Evolutionary conservation across 2,888 invertebrate genomes (phyloP).

Genomic region (Palloptera scutellata): DNA sequence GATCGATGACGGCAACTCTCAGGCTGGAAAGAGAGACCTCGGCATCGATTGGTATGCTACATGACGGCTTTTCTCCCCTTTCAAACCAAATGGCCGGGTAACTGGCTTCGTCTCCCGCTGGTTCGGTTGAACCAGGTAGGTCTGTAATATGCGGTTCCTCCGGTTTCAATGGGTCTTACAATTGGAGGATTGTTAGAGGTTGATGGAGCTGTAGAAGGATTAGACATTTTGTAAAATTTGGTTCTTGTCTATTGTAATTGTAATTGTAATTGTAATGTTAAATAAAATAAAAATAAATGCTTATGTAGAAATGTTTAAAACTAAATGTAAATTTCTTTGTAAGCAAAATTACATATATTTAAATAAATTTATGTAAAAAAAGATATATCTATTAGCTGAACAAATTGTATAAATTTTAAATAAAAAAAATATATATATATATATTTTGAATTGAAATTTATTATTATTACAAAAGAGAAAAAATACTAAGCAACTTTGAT

Average conservation of each 20-base stretch:
- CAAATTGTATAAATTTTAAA: conserved; percentile 11
- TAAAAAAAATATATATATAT: conserved; percentile 6
- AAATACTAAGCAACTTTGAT: conserved; percentile 15
- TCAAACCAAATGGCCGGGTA: not conserved
- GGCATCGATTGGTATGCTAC: not conserved
- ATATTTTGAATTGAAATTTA: not conserved
- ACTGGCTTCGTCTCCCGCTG: not conserved
- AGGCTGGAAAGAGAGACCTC: not conserved
- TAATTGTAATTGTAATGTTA: not conserved
- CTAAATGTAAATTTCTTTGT: too few relatives aligned
- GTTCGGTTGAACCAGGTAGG: too few relatives aligned
- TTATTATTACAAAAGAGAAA: conserved; percentile 9
- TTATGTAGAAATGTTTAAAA: too few relatives aligned
- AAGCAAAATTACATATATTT: conserved; percentile 1
- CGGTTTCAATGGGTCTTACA: too few relatives aligned
- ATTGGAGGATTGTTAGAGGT: too few relatives aligned
- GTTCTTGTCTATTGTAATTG: too few relatives aligned
- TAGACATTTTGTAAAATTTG: too few relatives aligned
- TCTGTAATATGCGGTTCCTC: too few relatives aligned
- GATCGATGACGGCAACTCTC: too few relatives aligned
- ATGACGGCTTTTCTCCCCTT: not conserved
- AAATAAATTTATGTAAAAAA: not conserved
- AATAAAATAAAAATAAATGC: too few relatives aligned
- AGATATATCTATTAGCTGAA: conserved; percentile 17
- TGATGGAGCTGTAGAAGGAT: too few relatives aligned